Evolutionary conservation across 2,797 vertebrate genomes (phyloP).

Genomic region (Notolabrus celidotus): DNA sequence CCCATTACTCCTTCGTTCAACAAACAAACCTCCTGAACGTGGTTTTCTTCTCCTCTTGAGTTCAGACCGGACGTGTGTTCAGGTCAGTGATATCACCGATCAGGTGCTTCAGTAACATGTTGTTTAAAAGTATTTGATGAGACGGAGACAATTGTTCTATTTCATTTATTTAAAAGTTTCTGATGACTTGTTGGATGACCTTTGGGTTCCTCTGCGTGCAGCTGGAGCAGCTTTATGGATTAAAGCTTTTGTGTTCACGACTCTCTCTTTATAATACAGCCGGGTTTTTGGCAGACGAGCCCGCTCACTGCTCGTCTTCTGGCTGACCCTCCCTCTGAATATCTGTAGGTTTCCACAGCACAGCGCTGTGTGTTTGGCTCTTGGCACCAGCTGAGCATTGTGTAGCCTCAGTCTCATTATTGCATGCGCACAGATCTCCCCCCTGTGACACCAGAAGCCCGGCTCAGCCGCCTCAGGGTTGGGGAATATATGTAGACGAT

Average conservation of each 20-base stretch:
- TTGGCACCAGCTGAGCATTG: constrained; percentile 33
- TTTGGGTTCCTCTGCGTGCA: constrained; percentile 18
- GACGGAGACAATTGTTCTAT: neutral
- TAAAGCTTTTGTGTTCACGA: constrained; percentile 18
- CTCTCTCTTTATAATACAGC: constrained; percentile 19
- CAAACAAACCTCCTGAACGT: too few species aligned
- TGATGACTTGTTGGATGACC: neutral
- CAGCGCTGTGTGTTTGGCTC: constrained; percentile 51
- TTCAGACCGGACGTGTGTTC: too few species aligned
- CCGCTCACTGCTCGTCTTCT: constrained; percentile 40
- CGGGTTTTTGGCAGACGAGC: constrained; percentile 25
- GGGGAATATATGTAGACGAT: neutral
- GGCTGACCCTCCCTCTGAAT: constrained; percentile 41
- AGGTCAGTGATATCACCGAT: too few species aligned
- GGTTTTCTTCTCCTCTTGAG: too few species aligned
- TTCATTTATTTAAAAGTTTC: neutral
- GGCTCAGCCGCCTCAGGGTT: constrained; percentile 18
- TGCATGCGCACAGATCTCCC: constrained; percentile 18
- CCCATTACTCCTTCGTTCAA: too few species aligned
- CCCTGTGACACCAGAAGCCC: constrained; percentile 21
- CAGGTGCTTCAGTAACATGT: too few species aligned
- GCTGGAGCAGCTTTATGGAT: constrained; percentile 21
- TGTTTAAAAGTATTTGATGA: neutral
- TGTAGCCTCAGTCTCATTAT: constrained; percentile 46
- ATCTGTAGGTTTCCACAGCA: constrained; percentile 45